Evolutionary conservation across 2,888 invertebrate genomes (phyloP).

Genomic region (Eristalinus sepulchralis): DNA sequence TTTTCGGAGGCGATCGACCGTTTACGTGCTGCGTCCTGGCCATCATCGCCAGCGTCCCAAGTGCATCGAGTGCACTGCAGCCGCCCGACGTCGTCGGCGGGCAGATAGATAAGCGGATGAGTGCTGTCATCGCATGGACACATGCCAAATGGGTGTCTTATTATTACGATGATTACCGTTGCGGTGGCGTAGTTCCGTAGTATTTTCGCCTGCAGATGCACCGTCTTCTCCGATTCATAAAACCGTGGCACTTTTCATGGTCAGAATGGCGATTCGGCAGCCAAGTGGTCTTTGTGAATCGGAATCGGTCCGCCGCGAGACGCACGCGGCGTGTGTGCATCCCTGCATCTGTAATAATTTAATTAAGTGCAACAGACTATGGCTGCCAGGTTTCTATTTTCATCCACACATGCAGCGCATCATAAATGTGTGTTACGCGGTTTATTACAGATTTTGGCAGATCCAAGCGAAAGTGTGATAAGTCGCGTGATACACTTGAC

Average conservation of each 20-base stretch:
- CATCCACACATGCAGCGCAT: conserved; percentile 5
- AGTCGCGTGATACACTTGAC: conserved; percentile 66
- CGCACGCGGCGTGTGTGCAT: background rate
- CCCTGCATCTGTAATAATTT: conserved; percentile 6
- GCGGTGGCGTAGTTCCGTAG: conserved; percentile 55
- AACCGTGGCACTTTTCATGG: conserved; percentile 68
- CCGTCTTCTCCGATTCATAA: conserved; percentile 60
- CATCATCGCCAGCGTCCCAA: background rate
- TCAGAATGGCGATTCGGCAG: conserved; percentile 39
- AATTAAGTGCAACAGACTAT: conserved; percentile 34
- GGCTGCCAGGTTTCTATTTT: conserved; percentile 40
- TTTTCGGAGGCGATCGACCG: conserved; percentile 1
- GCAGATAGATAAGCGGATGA: conserved; percentile 62
- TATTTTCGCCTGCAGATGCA: conserved; percentile 24
- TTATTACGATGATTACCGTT: conserved; percentile 67
- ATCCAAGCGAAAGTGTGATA: conserved; percentile 56
- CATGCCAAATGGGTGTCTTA: conserved; percentile 71
- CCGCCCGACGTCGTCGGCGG: background rate
- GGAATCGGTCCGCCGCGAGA: conserved; percentile 16
- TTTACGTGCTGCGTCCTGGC: background rate
- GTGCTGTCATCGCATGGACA: conserved; percentile 69
- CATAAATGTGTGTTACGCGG: conserved; percentile 23
- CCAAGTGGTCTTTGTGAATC: conserved; percentile 67
- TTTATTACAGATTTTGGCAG: conserved; percentile 41
- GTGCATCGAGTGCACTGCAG: background rate